Conservation (phyloP, 92 coral and sea anemone genomes). For the Metridium senile region DNA sequence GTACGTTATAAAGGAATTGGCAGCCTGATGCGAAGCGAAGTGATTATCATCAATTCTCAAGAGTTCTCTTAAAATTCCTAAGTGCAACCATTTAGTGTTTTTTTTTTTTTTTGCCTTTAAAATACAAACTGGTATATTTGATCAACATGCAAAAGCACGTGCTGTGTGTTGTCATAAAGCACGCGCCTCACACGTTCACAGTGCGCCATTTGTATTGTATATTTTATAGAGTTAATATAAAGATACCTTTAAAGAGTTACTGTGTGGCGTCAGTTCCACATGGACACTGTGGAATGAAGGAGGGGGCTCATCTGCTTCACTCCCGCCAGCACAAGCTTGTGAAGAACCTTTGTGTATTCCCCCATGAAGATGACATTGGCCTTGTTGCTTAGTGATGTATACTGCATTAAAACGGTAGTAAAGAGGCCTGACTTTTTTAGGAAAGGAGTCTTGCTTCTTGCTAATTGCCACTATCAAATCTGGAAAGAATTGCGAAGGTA, state of each 20-base stretch:
- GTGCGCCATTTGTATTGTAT: too few species aligned
- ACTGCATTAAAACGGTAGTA: conserved; percentile 48
- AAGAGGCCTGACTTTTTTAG: conserved; percentile 25
- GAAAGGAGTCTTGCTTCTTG: conserved; percentile 19
- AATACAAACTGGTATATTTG: too few species aligned
- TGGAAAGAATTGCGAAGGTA: conserved; percentile 35
- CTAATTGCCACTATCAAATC: conserved; percentile 34
- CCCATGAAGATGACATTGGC: background rate
- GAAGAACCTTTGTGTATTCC: background rate
- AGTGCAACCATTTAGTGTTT: too few species aligned
- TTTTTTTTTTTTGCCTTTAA: too few species aligned
- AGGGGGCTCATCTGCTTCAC: background rate
- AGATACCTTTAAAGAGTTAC: conserved; percentile 26
- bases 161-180: too few species aligned
- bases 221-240: conserved; percentile 22
- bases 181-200: too few species aligned
- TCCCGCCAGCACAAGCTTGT: background rate
- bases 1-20: too few species aligned
- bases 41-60: too few species aligned
- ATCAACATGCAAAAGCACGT: too few species aligned
- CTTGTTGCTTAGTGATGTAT: conserved; percentile 28
- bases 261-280: conserved; percentile 37
- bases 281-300: conserved; percentile 33
- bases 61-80: too few species aligned
- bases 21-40: too few species aligned